Conservation (phyloP, 2,888 invertebrate genomes). For the Macaria liturata region DNA sequence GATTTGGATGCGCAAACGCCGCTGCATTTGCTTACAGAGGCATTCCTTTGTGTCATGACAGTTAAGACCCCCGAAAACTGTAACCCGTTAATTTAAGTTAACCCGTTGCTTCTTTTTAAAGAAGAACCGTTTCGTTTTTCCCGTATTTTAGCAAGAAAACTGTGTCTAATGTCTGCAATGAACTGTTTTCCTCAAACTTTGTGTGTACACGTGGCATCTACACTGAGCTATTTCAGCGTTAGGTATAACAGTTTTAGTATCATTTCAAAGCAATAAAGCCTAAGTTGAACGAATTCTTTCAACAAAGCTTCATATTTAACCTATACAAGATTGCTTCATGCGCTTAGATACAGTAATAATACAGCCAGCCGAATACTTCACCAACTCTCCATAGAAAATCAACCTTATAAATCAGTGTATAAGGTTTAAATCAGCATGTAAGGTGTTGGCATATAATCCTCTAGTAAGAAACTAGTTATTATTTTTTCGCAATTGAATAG, state of each 20-base stretch:
- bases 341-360: slow-evolving; percentile 33
- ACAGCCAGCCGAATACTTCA: slow-evolving; percentile 31
- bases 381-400: slow-evolving; percentile 23
- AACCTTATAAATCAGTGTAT: slow-evolving; percentile 24
- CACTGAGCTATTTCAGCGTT: slow-evolving; percentile 5
- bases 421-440: slow-evolving; percentile 31
- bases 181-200: slow-evolving; percentile 14
- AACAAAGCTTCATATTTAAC: slow-evolving; percentile 34
- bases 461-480: slow-evolving; percentile 32
- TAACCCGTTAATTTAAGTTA: no score
- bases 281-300: slow-evolving; percentile 13
- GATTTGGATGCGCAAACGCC: not conserved
- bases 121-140: not conserved
- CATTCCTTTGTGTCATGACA: slow-evolving; percentile 2
- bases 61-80: not conserved
- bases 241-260: not conserved
- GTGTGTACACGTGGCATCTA: slow-evolving; percentile 24
- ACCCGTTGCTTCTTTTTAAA: not conserved
- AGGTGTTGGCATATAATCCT: slow-evolving; percentile 20
- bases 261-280: slow-evolving; percentile 6
- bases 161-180: slow-evolving; percentile 3
- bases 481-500: slow-evolving; percentile 39
- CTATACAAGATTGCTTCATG: slow-evolving; percentile 36
- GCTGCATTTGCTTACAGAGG: not conserved
- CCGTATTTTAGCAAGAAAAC: not conserved